Evolutionary conservation across 2,797 vertebrate species (phyloP), one percentile per base, ranked within the genome.

Genomic region (Buphagus erythrorhynchus): DNA sequence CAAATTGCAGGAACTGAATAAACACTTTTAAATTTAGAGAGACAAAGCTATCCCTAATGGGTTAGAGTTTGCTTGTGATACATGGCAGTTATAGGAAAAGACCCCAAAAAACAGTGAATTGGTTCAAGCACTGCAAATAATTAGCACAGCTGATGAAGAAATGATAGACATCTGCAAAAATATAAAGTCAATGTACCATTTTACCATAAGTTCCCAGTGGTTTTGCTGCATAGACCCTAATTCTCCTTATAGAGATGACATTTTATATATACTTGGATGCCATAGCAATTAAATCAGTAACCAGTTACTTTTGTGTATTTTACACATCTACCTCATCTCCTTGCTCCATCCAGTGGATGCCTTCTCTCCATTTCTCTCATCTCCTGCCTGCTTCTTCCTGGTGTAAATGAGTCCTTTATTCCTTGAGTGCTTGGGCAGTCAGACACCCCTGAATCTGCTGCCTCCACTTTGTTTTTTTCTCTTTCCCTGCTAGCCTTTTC

Each of bases 1-100:
- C 66, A 84, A 46, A 75, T 45, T 78, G 51, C 51, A 86, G 59
- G 83, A 94, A 83, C 85, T 86, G 76, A 86, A 84, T 59, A 92
- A 89, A 76, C 82, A 65, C 29, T 77, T 92, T 24, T 78, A 88
- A 86, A 94, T 72, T 62, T 62, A 90, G 79, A 77, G 33, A 68
- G 54, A 66, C n/a, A 85, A 89, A 91, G 76, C 46, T 48, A 33
- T 74, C 28, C 7, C n/a, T 74, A 43, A 79, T 42, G 36, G 16
- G 7, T 33, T 72, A 67, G 65, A 71, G 17, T 77, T 67, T 86
- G 66, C 54, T 81, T 74, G 28, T 61, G 65, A 72, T 65, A 77
- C 21, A 25, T 59, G 36, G 59, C 36, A 93, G 68, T 65, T 75
- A 49, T 25, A 93, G 38, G 58, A n/a, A 61, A 58, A 4, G 24